Evolutionary conservation across 2,888 invertebrate genomes (phyloP).

Genomic region (Fragum fragum): DNA sequence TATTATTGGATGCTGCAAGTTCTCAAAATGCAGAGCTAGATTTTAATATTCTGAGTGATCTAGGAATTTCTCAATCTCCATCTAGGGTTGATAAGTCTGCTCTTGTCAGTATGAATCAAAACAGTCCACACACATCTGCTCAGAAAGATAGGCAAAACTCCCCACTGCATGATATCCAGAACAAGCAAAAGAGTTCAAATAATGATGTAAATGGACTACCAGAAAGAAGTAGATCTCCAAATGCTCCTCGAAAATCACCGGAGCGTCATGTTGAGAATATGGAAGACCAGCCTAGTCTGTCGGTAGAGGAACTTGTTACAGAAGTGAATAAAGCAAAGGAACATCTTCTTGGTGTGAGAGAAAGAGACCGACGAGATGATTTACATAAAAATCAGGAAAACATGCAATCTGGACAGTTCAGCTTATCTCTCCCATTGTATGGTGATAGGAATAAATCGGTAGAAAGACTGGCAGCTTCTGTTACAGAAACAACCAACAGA

Average conservation of each 20-base stretch:
- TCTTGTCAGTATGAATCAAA: background rate
- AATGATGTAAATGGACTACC: background rate
- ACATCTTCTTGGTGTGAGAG: constrained; percentile 17
- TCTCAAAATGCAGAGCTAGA: constrained; percentile 55
- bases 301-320: constrained; percentile 39
- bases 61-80: constrained; percentile 32
- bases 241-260: background rate
- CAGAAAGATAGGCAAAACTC: background rate
- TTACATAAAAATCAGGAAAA: constrained; percentile 36
- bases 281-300: constrained; percentile 38
- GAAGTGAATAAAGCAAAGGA: constrained; percentile 32
- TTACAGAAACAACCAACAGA: background rate
- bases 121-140: background rate
- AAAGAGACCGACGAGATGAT: background rate
- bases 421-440: background rate
- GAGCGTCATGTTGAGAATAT: background rate
- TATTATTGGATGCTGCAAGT: constrained; percentile 52
- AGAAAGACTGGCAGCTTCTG: background rate
- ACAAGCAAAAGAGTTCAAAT: no score
- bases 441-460: no score
- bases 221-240: constrained; percentile 15
- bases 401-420: background rate
- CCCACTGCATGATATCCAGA: background rate
- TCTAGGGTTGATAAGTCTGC: background rate
- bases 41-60: constrained; percentile 46